Base-by-base conservation (phyloP, 2,888 invertebrate genomes). In the Onchidella celtica region DNA sequence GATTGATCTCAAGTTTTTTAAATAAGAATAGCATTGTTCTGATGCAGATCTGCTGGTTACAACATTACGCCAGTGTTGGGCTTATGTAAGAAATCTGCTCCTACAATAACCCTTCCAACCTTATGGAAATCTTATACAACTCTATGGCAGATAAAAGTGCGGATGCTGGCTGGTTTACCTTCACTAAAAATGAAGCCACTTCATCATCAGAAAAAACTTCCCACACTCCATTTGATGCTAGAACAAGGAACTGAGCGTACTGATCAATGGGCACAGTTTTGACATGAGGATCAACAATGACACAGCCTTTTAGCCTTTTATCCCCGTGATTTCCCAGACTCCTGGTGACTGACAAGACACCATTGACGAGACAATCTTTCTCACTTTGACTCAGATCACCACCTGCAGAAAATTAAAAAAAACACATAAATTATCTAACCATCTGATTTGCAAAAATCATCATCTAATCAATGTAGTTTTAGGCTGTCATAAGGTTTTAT, bases 261-360 rank as follows among this genome's bases (percentile, higher is more conserved):
- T 91, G 89, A 83, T 93, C 92, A 61, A 93, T 87, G 1, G 88
- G 87, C 27, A 92, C 87, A 74, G 87, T 84, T 6, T 86, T 88
- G 0, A 90, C 88, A 79, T 89, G 86, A 2, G 92, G 92, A 36
- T 91, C 90, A 9, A 88, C 88, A 57, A 88, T 80, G 1, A 92
- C 87, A 80, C 89, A 89, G 27, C 87, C 88, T 87, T 91, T 93
- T 84, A 93, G 79, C 4, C 66, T 83, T 3, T 86, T 85, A 85
- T 93, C 93, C 36, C 93, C 93, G 87, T 93, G 92, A 89, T 92
- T 93, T 87, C 93, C 93, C 11, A 93, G 91, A 3, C 93, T 92
- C 29, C 92, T 79, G 6, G 92, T 93, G 29, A 92, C 88, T 61
- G 90, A 74, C n/a, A 92, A 76, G 32, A 93, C 88, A 27, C 93